These are phyloP conservation scores for Benthochromis sp. DNA, from an alignment of 2,113 vertebrate species.

Conservation along the genomic window DNA sequence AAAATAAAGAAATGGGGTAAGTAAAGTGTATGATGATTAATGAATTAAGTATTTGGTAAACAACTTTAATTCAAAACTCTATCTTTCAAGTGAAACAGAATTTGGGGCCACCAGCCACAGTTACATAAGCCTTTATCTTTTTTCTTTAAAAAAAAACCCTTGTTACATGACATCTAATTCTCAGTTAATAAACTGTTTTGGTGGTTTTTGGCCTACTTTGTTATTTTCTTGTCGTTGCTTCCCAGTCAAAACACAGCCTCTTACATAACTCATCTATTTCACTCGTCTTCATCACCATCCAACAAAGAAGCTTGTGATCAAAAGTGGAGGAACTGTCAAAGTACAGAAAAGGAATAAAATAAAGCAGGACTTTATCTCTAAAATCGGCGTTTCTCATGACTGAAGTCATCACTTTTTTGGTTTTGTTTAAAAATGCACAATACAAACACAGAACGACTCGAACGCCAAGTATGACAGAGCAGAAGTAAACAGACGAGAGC, in stretches of 20 bases:
- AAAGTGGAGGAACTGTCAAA: neutral
- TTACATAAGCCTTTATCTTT: constrained; percentile 32
- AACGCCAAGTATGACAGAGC: neutral
- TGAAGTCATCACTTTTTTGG: neutral
- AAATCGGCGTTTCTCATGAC: neutral
- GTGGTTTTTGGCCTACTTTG: constrained; percentile 42
- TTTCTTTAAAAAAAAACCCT: neutral
- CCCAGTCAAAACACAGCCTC: constrained; percentile 24
- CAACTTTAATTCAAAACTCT: constrained; percentile 18
- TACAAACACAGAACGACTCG: neutral
- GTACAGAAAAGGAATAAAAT: neutral
- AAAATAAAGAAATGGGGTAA: neutral
- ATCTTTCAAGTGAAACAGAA: constrained; percentile 21
- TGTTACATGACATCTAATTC: constrained; percentile 25
- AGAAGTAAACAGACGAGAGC: neutral
- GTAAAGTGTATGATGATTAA: constrained; percentile 22
- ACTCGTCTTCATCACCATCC: constrained; percentile 1
- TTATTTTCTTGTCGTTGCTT: constrained; percentile 2
- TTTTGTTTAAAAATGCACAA: neutral
- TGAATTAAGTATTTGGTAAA: constrained; percentile 28
- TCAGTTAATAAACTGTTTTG: constrained; percentile 24
- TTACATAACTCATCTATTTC: constrained; percentile 45
- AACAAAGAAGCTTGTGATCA: constrained; percentile 21
- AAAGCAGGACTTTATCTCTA: neutral
- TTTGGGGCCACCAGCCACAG: constrained; percentile 2